Base-by-base conservation (phyloP, 2,797 vertebrate species). In the Ibycter americanus region DNA sequence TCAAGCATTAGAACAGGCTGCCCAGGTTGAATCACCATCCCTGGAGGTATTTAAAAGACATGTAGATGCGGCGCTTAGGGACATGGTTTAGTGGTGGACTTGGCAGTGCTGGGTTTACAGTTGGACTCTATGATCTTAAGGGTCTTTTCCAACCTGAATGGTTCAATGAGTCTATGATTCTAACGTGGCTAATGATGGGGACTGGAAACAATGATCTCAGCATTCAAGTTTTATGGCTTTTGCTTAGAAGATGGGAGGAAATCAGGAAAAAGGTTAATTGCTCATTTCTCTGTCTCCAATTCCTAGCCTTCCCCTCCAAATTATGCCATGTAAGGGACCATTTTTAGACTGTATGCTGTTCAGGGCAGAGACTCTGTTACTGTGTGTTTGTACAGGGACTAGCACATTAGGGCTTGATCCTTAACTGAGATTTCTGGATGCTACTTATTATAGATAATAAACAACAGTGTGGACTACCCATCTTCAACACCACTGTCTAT, bases 381-480 rank as follows among this genome's bases (percentile, higher is more conserved):
- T 79, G 51, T 89, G 58, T 93, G 62, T 90, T 88, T 92, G 88
- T 95, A 77, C 58, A 82, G 58, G 73, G n/a, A 63, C 56, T 87
- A 76, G 83, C 38, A 90, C 83, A 63, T 44, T n/a, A 83, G n/a
- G 70, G 55, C 55, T 87, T 86, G 59, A 66, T 87, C 74, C 59
- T 70, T 67, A 52, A 72, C 40, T 91, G 76, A 62, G 55, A 76
- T 86, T 95, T 95, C 88, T 95, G 90, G 77, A 93, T 84, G 83
- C 73, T 94, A 77, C 90, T 89, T 95, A 65, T 63, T 85, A 82
- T 56, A 84, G 63, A 80, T 84, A 97, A 95, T 96, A 97, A 97
- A 97, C 21, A 81, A 56, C 74, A 87, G 31, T 66, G 74, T 54
- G 66, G 76, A 86, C 73, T 81, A 56, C 29, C 58, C 3, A 15